Conservation (phyloP, 2,113 vertebrate genomes). For the Nothoprocta pentlandii region DNA sequence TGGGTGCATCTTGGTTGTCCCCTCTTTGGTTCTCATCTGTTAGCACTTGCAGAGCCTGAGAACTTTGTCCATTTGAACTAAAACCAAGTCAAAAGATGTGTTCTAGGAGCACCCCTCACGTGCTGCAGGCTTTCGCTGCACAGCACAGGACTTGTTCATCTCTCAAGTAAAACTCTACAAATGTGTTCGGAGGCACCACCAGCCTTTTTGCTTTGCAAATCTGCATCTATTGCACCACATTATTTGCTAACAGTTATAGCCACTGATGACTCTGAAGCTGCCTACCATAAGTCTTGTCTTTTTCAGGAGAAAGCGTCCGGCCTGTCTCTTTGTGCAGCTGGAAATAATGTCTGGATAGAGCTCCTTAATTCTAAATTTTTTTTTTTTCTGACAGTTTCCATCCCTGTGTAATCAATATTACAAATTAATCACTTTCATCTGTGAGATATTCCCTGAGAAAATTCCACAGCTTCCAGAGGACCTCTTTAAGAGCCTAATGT, state of each 20-base stretch:
- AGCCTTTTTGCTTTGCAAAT: not conserved
- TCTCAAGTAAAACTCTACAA: not conserved
- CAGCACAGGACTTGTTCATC: not conserved
- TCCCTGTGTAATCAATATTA: constrained; percentile 99
- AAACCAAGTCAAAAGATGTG: not conserved
- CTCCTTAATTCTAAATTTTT: not conserved
- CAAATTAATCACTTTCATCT: constrained; percentile 99
- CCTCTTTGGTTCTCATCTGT: not conserved
- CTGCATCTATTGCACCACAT: not conserved
- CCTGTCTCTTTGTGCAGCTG: not conserved
- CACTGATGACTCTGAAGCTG: not conserved
- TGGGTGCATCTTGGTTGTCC: not conserved
- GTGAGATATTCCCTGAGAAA: constrained; percentile 99
- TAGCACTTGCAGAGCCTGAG: fast-evolving
- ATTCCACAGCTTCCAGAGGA: constrained; percentile 98
- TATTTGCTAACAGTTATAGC: not conserved
- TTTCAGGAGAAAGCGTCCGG: not conserved
- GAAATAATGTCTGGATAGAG: not conserved
- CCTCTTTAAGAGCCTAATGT: constrained; percentile 99
- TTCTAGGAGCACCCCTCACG: not conserved
- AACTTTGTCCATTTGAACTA: fast-evolving
- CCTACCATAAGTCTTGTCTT: not conserved
- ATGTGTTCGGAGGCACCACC: not conserved
- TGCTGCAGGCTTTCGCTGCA: not conserved
- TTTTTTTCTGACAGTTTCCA: constrained; percentile 88